Evolutionary conservation across 2,888 invertebrate genomes (phyloP).

Genomic region (Calameuta idolon): DNA sequence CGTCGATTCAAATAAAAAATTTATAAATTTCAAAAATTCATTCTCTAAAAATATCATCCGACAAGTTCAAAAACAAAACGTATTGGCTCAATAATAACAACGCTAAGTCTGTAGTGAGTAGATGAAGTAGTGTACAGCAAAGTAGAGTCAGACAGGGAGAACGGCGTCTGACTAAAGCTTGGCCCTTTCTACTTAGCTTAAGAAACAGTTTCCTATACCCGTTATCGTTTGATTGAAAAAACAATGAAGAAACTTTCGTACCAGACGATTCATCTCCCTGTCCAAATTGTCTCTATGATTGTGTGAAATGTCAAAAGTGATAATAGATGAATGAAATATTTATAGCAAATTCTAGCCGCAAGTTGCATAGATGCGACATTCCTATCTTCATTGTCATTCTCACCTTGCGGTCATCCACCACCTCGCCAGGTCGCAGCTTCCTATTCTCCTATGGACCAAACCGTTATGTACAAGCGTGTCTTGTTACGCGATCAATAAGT

Average conservation of each 20-base stretch:
- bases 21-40: neutral
- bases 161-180: neutral
- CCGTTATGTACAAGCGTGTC: conserved; percentile 54
- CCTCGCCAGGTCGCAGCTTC: conserved; percentile 94
- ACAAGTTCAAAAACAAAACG: neutral
- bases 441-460: conserved; percentile 80
- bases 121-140: neutral
- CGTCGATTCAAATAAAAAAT: neutral
- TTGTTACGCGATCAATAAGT: neutral
- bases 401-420: conserved; percentile 94
- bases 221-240: neutral
- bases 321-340: conserved; percentile 19
- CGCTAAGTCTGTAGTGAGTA: neutral
- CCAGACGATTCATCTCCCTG: conserved; percentile 25
- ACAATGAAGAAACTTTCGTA: neutral
- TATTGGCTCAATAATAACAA: neutral
- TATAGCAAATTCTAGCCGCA: conserved; percentile 48
- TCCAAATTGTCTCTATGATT: conserved; percentile 34
- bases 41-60: too few species aligned
- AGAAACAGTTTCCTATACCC: neutral
- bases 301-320: conserved; percentile 28
- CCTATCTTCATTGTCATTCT: conserved; percentile 48
- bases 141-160: neutral
- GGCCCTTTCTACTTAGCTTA: neutral
- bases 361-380: conserved; percentile 56